phyloP scores from a whole-genome alignment of 2,113 vertebrate species.

The Malurus melanocephalus region DNA sequence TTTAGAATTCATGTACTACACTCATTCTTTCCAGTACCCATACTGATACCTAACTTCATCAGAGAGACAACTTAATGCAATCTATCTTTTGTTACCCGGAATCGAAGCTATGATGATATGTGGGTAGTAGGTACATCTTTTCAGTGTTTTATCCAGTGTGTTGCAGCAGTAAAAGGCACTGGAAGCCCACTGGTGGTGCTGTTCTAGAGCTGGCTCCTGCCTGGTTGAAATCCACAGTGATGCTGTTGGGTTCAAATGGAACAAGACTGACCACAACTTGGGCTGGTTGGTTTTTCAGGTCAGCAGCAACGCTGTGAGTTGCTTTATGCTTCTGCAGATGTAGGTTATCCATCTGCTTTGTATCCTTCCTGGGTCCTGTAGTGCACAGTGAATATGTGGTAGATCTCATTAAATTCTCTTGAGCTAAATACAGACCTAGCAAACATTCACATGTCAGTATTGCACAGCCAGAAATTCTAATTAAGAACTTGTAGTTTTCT shows the following conservation, averaged over 20 bases:
- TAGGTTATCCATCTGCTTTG: neutral
- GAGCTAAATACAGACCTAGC: neutral
- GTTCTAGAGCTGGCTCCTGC: accelerated
- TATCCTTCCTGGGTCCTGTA: neutral
- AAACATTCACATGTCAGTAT: neutral
- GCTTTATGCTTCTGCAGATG: neutral
- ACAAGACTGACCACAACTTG: neutral
- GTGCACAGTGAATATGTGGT: neutral
- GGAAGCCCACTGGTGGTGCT: neutral
- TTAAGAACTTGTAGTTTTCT: neutral
- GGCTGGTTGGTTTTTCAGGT: neutral
- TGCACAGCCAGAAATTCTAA: neutral
- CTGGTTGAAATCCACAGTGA: neutral
- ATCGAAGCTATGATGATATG: accelerated
- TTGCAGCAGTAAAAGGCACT: neutral
- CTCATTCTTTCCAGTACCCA: neutral
- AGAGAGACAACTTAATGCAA: neutral
- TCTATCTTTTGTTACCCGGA: neutral
- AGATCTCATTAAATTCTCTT: neutral
- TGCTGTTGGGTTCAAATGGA: neutral
- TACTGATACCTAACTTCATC: neutral
- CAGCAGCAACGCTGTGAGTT: neutral
- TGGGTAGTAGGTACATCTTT: neutral
- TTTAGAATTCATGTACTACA: neutral
- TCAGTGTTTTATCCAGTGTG: neutral